phyloP scores from a whole-genome alignment of 2,113 vertebrate species.

The Fulmarus glacialis region DNA sequence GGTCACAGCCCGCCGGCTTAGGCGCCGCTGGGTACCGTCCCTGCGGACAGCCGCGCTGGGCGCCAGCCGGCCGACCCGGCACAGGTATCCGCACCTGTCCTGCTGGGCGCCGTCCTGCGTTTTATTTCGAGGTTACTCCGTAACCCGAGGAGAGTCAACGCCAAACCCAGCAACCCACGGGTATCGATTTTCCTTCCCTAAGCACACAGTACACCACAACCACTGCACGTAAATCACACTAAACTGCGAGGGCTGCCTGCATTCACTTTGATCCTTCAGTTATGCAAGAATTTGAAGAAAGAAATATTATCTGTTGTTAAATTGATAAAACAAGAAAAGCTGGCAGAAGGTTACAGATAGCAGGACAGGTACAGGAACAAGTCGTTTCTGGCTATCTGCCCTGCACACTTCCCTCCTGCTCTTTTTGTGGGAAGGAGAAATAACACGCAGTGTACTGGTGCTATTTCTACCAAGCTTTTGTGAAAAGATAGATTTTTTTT shows the following conservation, averaged over 20 bases:
- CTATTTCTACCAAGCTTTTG: neutral
- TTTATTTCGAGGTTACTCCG: rapidly evolving
- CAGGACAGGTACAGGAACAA: neutral
- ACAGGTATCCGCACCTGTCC: neutral
- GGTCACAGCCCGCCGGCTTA: rapidly evolving
- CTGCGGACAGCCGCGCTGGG: neutral
- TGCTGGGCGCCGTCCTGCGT: rapidly evolving
- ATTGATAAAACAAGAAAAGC: neutral
- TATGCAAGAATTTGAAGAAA: no score
- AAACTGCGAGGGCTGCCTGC: rapidly evolving
- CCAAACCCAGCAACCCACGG: rapidly evolving
- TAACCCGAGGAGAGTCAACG: rapidly evolving
- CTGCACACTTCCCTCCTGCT: neutral
- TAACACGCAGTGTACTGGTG: rapidly evolving
- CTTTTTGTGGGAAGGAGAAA: neutral
- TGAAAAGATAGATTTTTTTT: neutral
- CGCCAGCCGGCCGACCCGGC: neutral
- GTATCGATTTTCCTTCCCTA: rapidly evolving
- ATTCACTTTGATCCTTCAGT: rapidly evolving
- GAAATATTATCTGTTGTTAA: rapidly evolving
- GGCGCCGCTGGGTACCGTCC: no score
- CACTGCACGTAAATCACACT: rapidly evolving
- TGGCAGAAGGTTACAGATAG: neutral
- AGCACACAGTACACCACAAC: rapidly evolving
- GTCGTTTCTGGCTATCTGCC: neutral